Evolutionary conservation across 2,113 vertebrate species (phyloP), one percentile per base, ranked within the genome.

Genomic region (Ctenodactylus gundi): DNA sequence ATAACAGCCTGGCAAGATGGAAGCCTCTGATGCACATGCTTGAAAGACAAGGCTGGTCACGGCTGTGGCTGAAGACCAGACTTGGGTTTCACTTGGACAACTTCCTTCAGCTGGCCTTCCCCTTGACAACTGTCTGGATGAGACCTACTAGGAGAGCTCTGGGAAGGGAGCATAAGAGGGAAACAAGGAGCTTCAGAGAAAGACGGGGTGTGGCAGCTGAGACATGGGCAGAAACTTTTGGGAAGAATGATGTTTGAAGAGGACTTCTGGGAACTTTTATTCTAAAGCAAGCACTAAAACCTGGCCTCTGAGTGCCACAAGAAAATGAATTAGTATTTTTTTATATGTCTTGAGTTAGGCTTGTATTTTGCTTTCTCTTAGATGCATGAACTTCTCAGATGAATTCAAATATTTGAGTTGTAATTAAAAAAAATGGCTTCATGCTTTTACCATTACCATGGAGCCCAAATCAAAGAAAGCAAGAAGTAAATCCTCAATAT

Each of bases 401-500:
- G n/a, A 20, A 13, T 65, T 65, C 39, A 34, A 77, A 81, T 23
- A 86, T 84, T 65, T 87, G 44, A 4, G 34, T 80, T 80, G n/a
- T 44, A 81, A 68, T 81, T 64, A 64, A 85, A 75, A 46, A 92
- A 39, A 57, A 73, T 3, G 53, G 1, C 49, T 77, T 90, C 82
- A 62, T 13, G 64, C 7, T 46, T 21, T 41, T 21, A 70, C 49
- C 31, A 65, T 58, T 93, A 62, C 25, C 20, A 49, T 4, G 21
- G 41, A 72, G 73, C 15, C 57, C 92, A 93, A 93, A 94, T 75
- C 58, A 95, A 29, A 39, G 39, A 92, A 88, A 94, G 65, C 39
- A 72, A 2, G 41, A 89, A 81, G 21, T 60, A n/a, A 7, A 27
- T 34, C 4, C 8, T 41, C 29, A 6, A 73, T 31, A 73, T 73